Evolutionary conservation across 2,888 invertebrate genomes (phyloP).

Genomic region (Calameuta filiformis): DNA sequence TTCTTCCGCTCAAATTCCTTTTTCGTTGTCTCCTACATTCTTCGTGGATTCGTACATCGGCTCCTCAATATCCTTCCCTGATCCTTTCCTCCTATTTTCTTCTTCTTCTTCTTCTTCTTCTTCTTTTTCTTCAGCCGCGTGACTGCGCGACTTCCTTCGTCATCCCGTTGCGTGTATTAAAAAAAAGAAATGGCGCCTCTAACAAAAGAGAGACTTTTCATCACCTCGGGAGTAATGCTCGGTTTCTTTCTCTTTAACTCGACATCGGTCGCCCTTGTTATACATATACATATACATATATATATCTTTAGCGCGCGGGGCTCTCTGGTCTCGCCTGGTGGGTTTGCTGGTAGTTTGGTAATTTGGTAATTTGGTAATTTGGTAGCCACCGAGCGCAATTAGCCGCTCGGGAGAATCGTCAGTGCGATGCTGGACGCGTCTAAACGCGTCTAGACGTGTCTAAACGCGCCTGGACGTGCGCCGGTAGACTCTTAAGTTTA

Average conservation of each 20-base stretch:
- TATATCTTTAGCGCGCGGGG: background rate
- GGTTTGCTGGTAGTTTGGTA: conserved; percentile 15
- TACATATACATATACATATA: background rate
- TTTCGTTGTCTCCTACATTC: conserved; percentile 6
- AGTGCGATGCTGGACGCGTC: background rate
- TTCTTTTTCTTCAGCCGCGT: background rate
- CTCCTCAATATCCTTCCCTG: background rate
- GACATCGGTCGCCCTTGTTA: too few relatives aligned
- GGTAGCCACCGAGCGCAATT: background rate
- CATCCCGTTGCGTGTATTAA: conserved; percentile 18
- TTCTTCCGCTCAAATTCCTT: background rate
- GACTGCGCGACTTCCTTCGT: conserved; percentile 16
- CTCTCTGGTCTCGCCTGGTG: conserved; percentile 17
- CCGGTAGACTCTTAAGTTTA: conserved; percentile 54
- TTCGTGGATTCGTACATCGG: conserved; percentile 1
- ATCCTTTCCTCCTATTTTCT: background rate
- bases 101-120: background rate
- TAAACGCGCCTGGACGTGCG: background rate
- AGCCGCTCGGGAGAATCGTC: background rate
- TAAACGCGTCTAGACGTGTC: too few relatives aligned
- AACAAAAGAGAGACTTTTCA: too few relatives aligned
- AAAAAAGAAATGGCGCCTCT: too few relatives aligned
- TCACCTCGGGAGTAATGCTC: too few relatives aligned
- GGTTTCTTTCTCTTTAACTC: too few relatives aligned
- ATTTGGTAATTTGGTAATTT: background rate